A percentile compares a stretch with the other conserved stretches of the same genome.
phyloP scores from a whole-genome alignment of 2,797 vertebrate species.

The Acanthis flammea region DNA sequence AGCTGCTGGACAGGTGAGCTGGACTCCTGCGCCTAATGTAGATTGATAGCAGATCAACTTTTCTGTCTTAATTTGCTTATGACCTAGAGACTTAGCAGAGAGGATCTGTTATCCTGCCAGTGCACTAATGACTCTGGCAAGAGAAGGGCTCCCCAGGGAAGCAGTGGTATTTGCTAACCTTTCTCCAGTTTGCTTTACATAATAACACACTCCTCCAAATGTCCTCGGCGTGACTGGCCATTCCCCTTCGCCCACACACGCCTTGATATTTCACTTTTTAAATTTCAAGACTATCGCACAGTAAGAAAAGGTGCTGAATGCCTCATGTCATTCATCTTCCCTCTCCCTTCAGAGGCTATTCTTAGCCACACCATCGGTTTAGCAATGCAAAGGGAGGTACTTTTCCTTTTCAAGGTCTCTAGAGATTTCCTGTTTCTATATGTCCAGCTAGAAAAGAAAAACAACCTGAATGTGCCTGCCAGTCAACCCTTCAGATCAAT shows the following conservation, averaged over 20 bases:
- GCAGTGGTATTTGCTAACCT: slow-evolving; percentile 16
- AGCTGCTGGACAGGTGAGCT: background rate
- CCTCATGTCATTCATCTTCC: background rate
- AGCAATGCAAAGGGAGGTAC: slow-evolving; percentile 42
- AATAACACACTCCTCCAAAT: slow-evolving; percentile 14
- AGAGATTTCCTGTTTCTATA: slow-evolving; percentile 28
- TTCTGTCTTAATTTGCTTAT: slow-evolving; percentile 48
- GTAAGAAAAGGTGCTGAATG: background rate
- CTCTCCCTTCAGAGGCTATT: slow-evolving; percentile 29
- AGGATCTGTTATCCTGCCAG: slow-evolving; percentile 18
- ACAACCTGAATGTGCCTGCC: background rate
- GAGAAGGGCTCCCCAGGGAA: slow-evolving; percentile 40
- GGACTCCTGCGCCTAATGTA: background rate
- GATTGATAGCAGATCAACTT: background rate
- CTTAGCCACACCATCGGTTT: background rate
- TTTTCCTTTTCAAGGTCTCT: slow-evolving; percentile 33
- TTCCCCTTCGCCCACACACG: background rate
- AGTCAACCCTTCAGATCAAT: background rate
- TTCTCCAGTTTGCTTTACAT: background rate
- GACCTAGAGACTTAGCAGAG: slow-evolving; percentile 27
- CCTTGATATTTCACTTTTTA: background rate
- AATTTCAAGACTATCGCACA: background rate
- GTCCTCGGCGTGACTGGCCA: background rate
- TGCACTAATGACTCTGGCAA: slow-evolving; percentile 38
- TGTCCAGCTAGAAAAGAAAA: slow-evolving; percentile 43